Conservation (phyloP, 2,113 vertebrate species). For the Xiphophorus hellerii region DNA sequence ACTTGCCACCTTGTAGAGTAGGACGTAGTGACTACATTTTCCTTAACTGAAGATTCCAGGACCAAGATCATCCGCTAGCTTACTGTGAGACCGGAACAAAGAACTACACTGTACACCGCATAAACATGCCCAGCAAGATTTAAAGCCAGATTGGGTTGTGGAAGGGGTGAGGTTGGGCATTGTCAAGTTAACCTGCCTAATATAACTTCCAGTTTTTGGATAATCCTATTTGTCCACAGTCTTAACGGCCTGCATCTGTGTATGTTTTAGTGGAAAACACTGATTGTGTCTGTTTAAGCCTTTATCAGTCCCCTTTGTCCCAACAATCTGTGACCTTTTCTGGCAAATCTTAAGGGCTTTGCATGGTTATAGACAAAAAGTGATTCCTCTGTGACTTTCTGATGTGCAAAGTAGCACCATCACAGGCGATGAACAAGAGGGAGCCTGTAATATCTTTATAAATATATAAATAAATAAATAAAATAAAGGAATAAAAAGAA, state of each 20-base stretch:
- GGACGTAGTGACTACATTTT: slow-evolving; percentile 37
- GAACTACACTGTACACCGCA: slow-evolving; percentile 67
- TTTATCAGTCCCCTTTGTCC: slow-evolving; percentile 72
- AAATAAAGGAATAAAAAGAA: slow-evolving; percentile 56
- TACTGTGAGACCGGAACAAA: slow-evolving; percentile 65
- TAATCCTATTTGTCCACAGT: slow-evolving; percentile 41
- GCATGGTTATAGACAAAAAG: slow-evolving; percentile 70
- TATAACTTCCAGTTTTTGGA: slow-evolving; percentile 59
- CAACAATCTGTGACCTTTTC: slow-evolving; percentile 79
- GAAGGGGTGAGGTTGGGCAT: slow-evolving; percentile 15
- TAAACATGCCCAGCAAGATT: slow-evolving; percentile 71
- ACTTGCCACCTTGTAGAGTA: slow-evolving; percentile 47
- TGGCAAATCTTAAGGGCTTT: slow-evolving; percentile 82
- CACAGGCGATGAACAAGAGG: slow-evolving; percentile 64
- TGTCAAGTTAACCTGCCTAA: slow-evolving; percentile 54
- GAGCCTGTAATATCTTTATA: slow-evolving; percentile 81
- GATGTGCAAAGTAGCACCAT: slow-evolving; percentile 56
- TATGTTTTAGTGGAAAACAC: slow-evolving; percentile 55
- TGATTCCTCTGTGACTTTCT: slow-evolving; percentile 60
- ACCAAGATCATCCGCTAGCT: slow-evolving; percentile 59
- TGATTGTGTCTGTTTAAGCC: slow-evolving; percentile 49
- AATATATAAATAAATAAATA: slow-evolving; percentile 82
- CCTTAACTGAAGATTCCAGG: slow-evolving; percentile 59
- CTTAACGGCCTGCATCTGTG: slow-evolving; percentile 33
- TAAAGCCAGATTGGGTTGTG: slow-evolving; percentile 39